Conservation (phyloP, 2,797 vertebrate genomes). For the Melanotaenia maccullochi region DNA sequence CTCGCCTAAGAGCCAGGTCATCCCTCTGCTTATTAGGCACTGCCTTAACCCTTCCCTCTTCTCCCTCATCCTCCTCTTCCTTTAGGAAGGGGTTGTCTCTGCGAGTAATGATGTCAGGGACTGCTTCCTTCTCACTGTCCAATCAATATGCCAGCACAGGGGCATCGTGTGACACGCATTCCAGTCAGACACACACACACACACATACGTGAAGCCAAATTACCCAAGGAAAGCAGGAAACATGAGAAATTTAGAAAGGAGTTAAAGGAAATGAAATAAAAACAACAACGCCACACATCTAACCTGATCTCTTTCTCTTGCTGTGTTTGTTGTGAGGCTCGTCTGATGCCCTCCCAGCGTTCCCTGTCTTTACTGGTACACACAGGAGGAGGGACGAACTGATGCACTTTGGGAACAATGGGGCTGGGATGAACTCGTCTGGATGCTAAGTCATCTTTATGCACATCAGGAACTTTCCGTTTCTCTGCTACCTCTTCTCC, state of each 20-base stretch:
- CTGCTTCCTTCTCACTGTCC: conserved; percentile 75
- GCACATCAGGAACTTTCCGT: conserved; percentile 88
- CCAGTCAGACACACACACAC: conserved; percentile 23
- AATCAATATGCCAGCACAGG: conserved; percentile 32
- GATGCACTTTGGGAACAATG: conserved; percentile 68
- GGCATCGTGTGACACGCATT: conserved; percentile 21
- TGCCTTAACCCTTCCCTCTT: conserved; percentile 54
- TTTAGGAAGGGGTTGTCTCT: conserved; percentile 79
- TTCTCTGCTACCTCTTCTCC: conserved; percentile 79
- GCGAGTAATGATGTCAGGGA: conserved; percentile 76
- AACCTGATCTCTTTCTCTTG: conserved; percentile 81
- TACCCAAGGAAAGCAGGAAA: conserved; percentile 40
- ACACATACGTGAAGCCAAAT: conserved; percentile 34
- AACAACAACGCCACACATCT: conserved; percentile 32
- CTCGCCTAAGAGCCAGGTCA: conserved; percentile 85
- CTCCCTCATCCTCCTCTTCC: conserved; percentile 64
- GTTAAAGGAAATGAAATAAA: conserved; percentile 25
- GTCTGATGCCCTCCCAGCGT: conserved; percentile 83
- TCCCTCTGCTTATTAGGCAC: conserved; percentile 84
- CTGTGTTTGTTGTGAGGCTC: conserved; percentile 80
- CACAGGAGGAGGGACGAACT: conserved; percentile 73
- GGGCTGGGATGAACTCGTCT: conserved; percentile 70
- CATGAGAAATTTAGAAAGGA: conserved; percentile 23
- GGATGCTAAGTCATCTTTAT: conserved; percentile 92
- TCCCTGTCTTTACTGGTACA: conserved; percentile 80